Evolutionary conservation across 2,113 vertebrate species (phyloP), one percentile per base, ranked within the genome.

Genomic region (Cathartes aura): DNA sequence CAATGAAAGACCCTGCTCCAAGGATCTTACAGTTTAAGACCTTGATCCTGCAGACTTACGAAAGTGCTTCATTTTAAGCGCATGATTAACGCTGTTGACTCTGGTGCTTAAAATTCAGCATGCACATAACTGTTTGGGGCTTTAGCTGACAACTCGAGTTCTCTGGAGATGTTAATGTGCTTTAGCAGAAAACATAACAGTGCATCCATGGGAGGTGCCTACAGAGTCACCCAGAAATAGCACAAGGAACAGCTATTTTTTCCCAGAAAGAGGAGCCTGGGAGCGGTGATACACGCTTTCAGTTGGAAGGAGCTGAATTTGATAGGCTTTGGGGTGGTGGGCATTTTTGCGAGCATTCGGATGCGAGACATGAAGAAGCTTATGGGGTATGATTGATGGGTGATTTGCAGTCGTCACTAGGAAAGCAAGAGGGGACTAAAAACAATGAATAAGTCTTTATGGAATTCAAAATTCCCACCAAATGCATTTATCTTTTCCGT

Each of bases 391-490:
- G 91, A 92, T 72, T 74, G 91, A 92, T 68, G 87, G 52, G 76
- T 6, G 87, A 32, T 32, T 82, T 82, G 60, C 79, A 89, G 92
- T 52, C 89, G 23, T 95, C 66, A 6, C 73, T 34, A 70, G 83
- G 85, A 68, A 81, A 84, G 90, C 68, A 38, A 52, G 79, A 68
- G 36, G 68, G 45, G 72, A 64, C 58, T 48, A 15, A 89, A 95
- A 95, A 53, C 93, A 91, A 91, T 87, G 87, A 97, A 91, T 88
- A 94, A 88, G 94, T 79, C 92, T 63, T 83, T 18, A 36, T 58
- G 87, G 95, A 90, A 97, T 93, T 94, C 75, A 64, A 94, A 95
- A 94, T 96, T 97, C 95, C 97, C 93, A 91, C 95, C 95, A 68
- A 87, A 85, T 0, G 8, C 86, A 81, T 96, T 96, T 86, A 43